Percentiles rank a stretch among this genome's conserved stretches.
phyloP scores from a whole-genome alignment of 2,888 invertebrate genomes.

The Thumatha senex region DNA sequence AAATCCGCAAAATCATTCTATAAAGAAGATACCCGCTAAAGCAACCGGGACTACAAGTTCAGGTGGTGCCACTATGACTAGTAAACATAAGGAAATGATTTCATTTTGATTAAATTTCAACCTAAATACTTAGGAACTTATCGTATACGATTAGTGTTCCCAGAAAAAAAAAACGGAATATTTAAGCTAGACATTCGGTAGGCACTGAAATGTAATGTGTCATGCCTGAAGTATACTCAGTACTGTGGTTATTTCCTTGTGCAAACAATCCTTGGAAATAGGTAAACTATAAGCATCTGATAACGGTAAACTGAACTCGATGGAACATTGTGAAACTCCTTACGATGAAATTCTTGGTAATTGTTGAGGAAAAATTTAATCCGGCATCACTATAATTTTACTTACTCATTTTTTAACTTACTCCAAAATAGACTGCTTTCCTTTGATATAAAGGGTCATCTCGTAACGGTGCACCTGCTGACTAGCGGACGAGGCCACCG shows the following conservation, averaged over 20 bases:
- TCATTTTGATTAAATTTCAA: not conserved
- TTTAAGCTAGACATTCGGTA: constrained; percentile 2
- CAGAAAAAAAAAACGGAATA: not conserved
- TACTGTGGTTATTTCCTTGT: not conserved
- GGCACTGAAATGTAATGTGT: not conserved
- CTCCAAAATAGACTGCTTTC: not conserved
- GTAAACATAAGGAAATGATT: not conserved
- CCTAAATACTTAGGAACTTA: not conserved
- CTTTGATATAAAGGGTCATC: too few species aligned
- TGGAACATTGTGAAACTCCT: constrained; percentile 3
- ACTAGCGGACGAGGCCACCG: too few species aligned
- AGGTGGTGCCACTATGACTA: too few species aligned
- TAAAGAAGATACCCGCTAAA: too few species aligned
- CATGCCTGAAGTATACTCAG: not conserved
- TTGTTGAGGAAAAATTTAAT: constrained; percentile 2
- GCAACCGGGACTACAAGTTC: too few species aligned
- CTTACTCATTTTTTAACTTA: not conserved
- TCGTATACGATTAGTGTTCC: constrained; percentile 3
- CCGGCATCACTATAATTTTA: not conserved
- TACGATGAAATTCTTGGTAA: constrained; percentile 5
- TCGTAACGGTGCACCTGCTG: too few species aligned
- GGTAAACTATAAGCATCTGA: not conserved
- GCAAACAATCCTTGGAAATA: not conserved
- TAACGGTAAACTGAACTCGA: constrained; percentile 3
- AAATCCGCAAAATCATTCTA: too few species aligned